Base-by-base conservation (phyloP, 2,113 vertebrate genomes). In the Sarotherodon lohbergeri region DNA sequence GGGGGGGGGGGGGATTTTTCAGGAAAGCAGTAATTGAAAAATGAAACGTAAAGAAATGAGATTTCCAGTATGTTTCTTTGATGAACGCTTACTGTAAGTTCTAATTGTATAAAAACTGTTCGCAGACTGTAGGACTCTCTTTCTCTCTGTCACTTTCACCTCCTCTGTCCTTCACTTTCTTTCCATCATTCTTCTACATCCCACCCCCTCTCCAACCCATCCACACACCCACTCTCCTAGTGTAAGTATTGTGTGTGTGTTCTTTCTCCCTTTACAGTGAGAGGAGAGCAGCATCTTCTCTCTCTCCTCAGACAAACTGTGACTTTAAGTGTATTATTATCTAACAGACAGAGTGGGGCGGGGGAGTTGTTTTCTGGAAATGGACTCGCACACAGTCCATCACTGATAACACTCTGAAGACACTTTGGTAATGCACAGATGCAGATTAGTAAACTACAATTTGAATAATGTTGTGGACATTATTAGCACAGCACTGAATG, bases 71-170 rank as follows among this genome's bases (percentile, higher is more conserved):
- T 79, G 81, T 84, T 91, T 87, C 80, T 82, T 87, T 84, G 82
- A 92, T 68, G 56, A 86, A 89, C 68, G 79, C 68, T 95, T 93
- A 95, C 94, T 89, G 93, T 95, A 95, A 94, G 57, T 91, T 91
- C 82, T 95, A 95, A 95, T 95, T 90, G 82, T 66, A 92, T 95
- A 89, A 94, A 93, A 84, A 80, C 94, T 48, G 76, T 86, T 90
- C 43, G 87, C 36, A 91, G 92, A 89, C 91, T 68, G 55, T 34
- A 81, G 59, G 87, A 46, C 81, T 71, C 36, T 85, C 14, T 54
- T 54, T 86, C 86, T 89, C 84, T 68, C 48, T 80, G 90, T 93
- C 90, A 76, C 71, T 76, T 19, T 76, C 9, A 61, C 54, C 89
- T 85, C 87, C 84, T 68, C 48, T 68, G 90, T 90, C 90, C 89